Base-by-base conservation (phyloP, 2,797 vertebrate species). In the Cephalopachus bancanus region DNA sequence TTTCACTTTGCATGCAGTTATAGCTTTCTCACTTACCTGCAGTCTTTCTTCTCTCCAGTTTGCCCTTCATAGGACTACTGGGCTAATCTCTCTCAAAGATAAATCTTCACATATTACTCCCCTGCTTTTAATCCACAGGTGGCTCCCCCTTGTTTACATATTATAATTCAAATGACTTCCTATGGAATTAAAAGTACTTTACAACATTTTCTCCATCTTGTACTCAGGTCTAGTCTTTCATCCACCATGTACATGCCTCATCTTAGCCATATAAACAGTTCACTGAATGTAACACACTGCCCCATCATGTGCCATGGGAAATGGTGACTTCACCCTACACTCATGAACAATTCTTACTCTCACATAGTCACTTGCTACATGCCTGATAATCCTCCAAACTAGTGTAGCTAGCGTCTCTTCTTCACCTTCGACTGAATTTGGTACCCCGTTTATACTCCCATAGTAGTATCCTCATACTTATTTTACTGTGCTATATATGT, bases 391-490 rank as follows among this genome's bases (percentile, higher is more conserved):
- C n/a, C 9, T 89, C 20, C 53, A 33, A n/a, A 10, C 37, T 37
- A n/a, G 0, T 51, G 20, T 67, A 65, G 15, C 17, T 64, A 55
- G 28, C n/a, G 26, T 22, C 24, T 90, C n/a, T 33, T 89, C 7
- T 69, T 80, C 37, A 84, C 22, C n/a, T 96, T 83, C 79, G 59
- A 17, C 57, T 93, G 55, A 93, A 72, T 95, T 44, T 37, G 20
- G 5, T n/a, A 84, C 24, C 53, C 11, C 75, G 16, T 74, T 10
- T 89, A 33, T 72, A 64, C 10, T 33, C 8, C 16, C 26, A 24
- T 78, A 94, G 5, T 7, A 64, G 4, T 26, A 8, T 75, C 33
- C 55, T 89, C 24, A 57, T 67, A 72, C 5, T n/a, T 92, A 10
- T 16, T 49, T 75, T 80, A n/a, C 20, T 80, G 55, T 83, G 26